Evolutionary conservation across 2,888 invertebrate genomes (phyloP), one percentile per base, ranked within the genome.

Genomic region (Latrodectus hesperus): DNA sequence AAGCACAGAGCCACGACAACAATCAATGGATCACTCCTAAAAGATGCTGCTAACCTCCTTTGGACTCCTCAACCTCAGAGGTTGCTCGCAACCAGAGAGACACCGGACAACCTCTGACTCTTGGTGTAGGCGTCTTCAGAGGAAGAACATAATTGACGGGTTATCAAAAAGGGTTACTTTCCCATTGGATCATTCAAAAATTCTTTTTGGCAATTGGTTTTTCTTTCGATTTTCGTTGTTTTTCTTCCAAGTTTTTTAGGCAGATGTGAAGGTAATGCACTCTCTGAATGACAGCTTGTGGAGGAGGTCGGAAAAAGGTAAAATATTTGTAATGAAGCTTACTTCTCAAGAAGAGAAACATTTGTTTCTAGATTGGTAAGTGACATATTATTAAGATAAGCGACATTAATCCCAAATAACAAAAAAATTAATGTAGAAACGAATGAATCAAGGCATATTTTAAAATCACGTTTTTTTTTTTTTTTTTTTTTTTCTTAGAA

Each of bases 21-120:
- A 75, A 75, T 75, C n/a, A 65, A 77, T 77, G 77, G 77, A 77
- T 77, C 77, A 67, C 64, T 64, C 16, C 65, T 26, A 38, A 14
- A 12, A 17, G 17, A 12, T 14, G 65, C 22, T 60, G 60, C 60
- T 11, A 9, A 0, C 38, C 6, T 38, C 38, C 38, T 6, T 38
- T 38, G 38, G 38, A 60, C 12, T 60, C 60, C 10, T 9, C 38
- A 38, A 38, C 60, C 60, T 14, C 9, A 60, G 60, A 60, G 14
- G n/a, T n/a, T 11, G n/a, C 60, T 60, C 10, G 11, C 38, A 60
- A 16, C 14, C 6, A 11, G n/a, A 10, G 60, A n/a, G 60, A 60
- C 60, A 65, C 67, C 9, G 67, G 17, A 26, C 51, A 64, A 77
- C 79, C 60, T 79, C 53, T 70, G 68, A 71, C 68, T 22, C 11